Evolutionary conservation across 1,140 invertebrate genomes (phyloP).

Genomic region (Zaprionus tsacasi): DNA sequence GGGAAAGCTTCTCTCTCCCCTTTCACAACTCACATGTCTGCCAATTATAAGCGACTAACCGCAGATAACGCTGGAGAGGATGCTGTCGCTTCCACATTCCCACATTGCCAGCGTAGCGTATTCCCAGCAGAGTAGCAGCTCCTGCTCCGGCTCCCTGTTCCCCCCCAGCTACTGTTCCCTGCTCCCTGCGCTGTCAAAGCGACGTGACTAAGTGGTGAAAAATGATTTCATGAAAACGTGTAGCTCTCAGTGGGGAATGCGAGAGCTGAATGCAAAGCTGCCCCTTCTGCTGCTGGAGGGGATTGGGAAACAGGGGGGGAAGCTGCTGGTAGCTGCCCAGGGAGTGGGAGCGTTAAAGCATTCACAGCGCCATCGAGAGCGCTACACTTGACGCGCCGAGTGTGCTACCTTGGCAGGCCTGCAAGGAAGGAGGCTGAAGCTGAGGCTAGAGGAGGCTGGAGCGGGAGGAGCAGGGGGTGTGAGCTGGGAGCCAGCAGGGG

Average conservation of each 20-base stretch:
- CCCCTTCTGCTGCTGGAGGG: not conserved
- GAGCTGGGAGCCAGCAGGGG: not conserved
- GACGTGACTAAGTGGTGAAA: constrained; percentile 82
- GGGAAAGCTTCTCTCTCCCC: constrained; percentile 39
- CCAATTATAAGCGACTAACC: constrained; percentile 82
- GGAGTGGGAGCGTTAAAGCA: constrained; percentile 39
- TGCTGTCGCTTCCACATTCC: constrained; percentile 60
- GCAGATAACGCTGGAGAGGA: constrained; percentile 74
- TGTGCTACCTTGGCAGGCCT: constrained; percentile 36
- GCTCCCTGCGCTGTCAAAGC: constrained; percentile 61
- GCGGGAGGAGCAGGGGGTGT: constrained; percentile 12
- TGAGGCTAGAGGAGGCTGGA: not conserved
- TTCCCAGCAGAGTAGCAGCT: constrained; percentile 5
- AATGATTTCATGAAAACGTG: constrained; percentile 81
- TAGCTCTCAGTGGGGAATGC: constrained; percentile 71
- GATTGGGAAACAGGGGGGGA: too few relatives aligned
- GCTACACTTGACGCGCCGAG: constrained; percentile 36
- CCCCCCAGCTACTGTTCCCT: not conserved
- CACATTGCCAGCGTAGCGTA: constrained; percentile 23
- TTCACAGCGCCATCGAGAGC: constrained; percentile 50
- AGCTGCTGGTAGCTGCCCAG: not conserved
- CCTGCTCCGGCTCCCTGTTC: not conserved
- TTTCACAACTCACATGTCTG: constrained; percentile 70
- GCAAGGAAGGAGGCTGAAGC: not conserved
- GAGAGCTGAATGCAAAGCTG: constrained; percentile 58